phyloP scores from a whole-genome alignment of 2,113 vertebrate genomes.

The Paratilapia polleni region DNA sequence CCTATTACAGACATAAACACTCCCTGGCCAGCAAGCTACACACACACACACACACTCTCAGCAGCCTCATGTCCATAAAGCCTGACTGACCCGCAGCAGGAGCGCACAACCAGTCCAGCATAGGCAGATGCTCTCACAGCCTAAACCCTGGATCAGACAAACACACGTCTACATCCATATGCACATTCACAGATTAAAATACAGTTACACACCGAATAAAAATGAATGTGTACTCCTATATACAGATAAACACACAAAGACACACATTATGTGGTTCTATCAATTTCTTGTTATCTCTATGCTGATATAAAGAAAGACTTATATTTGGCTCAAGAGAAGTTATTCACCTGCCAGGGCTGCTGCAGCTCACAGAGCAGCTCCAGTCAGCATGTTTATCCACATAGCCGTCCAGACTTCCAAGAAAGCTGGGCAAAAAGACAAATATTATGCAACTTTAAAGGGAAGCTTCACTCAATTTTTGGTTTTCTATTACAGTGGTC shows the following conservation, averaged over 20 bases:
- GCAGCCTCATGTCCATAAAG: slow-evolving; percentile 58
- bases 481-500: neutral
- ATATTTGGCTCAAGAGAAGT: slow-evolving; percentile 11
- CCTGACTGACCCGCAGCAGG: slow-evolving; percentile 61
- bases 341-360: slow-evolving; percentile 55
- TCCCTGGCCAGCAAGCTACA: slow-evolving; percentile 41
- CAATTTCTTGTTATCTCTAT: slow-evolving; percentile 6
- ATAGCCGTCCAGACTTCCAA: slow-evolving; percentile 19
- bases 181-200: slow-evolving; percentile 1
- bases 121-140: slow-evolving; percentile 60
- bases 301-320: slow-evolving; percentile 11
- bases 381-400: slow-evolving; percentile 37
- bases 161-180: neutral
- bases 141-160: slow-evolving; percentile 22
- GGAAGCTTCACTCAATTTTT: slow-evolving; percentile 1
- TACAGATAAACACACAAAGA: neutral
- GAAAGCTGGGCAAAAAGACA: slow-evolving; percentile 27
- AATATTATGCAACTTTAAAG: slow-evolving; percentile 39
- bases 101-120: slow-evolving; percentile 43
- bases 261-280: neutral
- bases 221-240: neutral
- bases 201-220: neutral
- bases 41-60: slow-evolving; percentile 46
- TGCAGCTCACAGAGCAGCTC: slow-evolving; percentile 21
- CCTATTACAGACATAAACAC: slow-evolving; percentile 66